Evolutionary conservation across 2,113 vertebrate genomes (phyloP).

Genomic region (Bubo blakistoni): DNA sequence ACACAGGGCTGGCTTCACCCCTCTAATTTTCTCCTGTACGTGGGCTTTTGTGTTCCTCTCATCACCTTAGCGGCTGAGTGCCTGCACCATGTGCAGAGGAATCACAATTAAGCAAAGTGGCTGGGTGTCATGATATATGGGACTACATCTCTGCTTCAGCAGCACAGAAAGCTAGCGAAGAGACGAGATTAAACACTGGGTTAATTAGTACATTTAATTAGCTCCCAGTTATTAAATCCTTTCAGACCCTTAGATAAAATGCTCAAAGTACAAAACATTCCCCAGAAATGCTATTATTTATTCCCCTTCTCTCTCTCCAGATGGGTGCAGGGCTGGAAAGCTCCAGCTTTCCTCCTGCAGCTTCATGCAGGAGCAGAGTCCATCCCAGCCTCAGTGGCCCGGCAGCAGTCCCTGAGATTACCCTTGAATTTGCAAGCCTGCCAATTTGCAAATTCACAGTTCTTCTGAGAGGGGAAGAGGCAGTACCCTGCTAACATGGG

Average conservation of each 20-base stretch:
- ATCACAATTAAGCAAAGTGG: slow-evolving; percentile 33
- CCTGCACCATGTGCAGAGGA: background rate
- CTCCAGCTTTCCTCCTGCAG: background rate
- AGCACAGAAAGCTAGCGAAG: background rate
- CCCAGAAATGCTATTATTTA: background rate
- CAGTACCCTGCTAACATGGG: background rate
- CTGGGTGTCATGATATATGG: slow-evolving; percentile 26
- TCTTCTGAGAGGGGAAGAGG: background rate
- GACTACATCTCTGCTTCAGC: background rate
- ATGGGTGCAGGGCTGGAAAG: background rate
- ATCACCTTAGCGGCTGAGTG: background rate
- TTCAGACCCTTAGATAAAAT: slow-evolving; percentile 27
- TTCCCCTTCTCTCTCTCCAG: background rate
- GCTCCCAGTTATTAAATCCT: slow-evolving; percentile 51
- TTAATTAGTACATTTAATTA: slow-evolving; percentile 63
- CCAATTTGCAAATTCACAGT: background rate
- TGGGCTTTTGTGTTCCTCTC: background rate
- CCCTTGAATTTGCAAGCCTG: background rate
- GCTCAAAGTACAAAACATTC: background rate
- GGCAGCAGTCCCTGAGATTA: background rate
- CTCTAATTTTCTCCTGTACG: slow-evolving; percentile 21
- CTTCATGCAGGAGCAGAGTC: background rate
- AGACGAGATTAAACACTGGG: slow-evolving; percentile 33
- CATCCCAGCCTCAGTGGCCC: background rate
- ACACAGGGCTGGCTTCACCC: background rate